Conservation (phyloP, 2,888 invertebrate genomes). For the Lepidonotus clava region DNA sequence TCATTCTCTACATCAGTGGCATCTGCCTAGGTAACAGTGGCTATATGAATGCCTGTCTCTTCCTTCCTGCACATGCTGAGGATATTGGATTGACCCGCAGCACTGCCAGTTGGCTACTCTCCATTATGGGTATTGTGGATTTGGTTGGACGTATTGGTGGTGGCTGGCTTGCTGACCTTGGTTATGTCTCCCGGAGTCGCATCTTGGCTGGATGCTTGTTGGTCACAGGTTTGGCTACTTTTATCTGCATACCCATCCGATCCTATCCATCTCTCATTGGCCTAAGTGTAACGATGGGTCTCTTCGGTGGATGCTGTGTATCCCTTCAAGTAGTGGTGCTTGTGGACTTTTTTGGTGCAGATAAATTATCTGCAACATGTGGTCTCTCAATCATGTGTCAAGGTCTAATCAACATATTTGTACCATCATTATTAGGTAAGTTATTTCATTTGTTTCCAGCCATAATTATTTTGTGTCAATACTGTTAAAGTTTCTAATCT, state of each 20-base stretch:
- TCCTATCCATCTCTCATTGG: neutral
- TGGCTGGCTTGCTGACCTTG: slow-evolving; percentile 79
- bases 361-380: slow-evolving; percentile 20
- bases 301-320: slow-evolving; percentile 43
- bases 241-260: slow-evolving; percentile 5
- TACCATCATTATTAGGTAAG: slow-evolving; percentile 38
- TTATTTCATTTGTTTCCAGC: too few species aligned
- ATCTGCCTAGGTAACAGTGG: slow-evolving; percentile 50
- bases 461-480: neutral
- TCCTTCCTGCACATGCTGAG: slow-evolving; percentile 51
- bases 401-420: slow-evolving; percentile 44
- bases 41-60: slow-evolving; percentile 41
- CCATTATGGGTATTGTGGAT: slow-evolving; percentile 88
- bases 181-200: neutral
- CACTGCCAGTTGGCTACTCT: slow-evolving; percentile 85
- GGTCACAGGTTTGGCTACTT: slow-evolving; percentile 54
- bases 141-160: slow-evolving; percentile 87
- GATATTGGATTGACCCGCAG: neutral
- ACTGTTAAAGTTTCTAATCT: neutral
- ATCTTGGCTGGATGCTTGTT: slow-evolving; percentile 34
- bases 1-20: slow-evolving; percentile 26
- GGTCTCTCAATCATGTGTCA: slow-evolving; percentile 54
- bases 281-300: slow-evolving; percentile 35
- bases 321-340: slow-evolving; percentile 45
- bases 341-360: slow-evolving; percentile 49